Evolutionary conservation across 2,888 invertebrate genomes (phyloP), one percentile per base, ranked within the genome.

Genomic region (Mesochorus sp.): DNA sequence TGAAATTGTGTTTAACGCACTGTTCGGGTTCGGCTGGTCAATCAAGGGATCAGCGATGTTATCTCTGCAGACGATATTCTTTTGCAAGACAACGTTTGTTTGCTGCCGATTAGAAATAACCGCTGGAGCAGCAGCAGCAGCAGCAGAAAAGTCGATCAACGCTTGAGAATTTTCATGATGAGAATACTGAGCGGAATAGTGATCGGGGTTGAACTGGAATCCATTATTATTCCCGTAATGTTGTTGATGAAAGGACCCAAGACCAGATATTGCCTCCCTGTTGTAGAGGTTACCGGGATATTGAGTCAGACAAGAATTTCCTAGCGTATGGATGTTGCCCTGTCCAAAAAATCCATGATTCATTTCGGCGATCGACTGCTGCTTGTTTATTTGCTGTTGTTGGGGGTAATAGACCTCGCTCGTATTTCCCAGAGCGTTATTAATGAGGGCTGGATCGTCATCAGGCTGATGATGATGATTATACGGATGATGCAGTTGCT

Each of bases 361-460:
- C 4, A 24, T 64, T 3, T 81, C 83, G 2, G 53, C 51, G 21
- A 47, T 76, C 8, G 24, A 31, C 1, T 31, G 14, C 21, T 75
- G 80, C 24, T 79, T 85, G 12, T 74, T 66, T 42, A 80, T 37
- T 49, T 85, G 82, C 77, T 85, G 86, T 49, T 85, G 82, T 78
- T 85, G 86, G 6, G 83, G 53, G 59, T 84, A 85, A 73, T 82
- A 81, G 10, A 72, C 59, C 28, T 82, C 79, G 3, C 28, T 55
- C 0, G 84, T 26, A 24, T 51, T 49, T 59, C 10, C n/a, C 70
- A 6, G n/a, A n/a, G n/a, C n/a, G n/a, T n/a, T n/a, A n/a, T n/a
- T n/a, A n/a, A n/a, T n/a, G n/a, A n/a, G n/a, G n/a, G n/a, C n/a
- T n/a, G n/a, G n/a, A n/a, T n/a, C n/a, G n/a, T n/a, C n/a, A n/a